Base-by-base conservation (phyloP, 2,888 invertebrate species). In the Cyclophora albipunctata region DNA sequence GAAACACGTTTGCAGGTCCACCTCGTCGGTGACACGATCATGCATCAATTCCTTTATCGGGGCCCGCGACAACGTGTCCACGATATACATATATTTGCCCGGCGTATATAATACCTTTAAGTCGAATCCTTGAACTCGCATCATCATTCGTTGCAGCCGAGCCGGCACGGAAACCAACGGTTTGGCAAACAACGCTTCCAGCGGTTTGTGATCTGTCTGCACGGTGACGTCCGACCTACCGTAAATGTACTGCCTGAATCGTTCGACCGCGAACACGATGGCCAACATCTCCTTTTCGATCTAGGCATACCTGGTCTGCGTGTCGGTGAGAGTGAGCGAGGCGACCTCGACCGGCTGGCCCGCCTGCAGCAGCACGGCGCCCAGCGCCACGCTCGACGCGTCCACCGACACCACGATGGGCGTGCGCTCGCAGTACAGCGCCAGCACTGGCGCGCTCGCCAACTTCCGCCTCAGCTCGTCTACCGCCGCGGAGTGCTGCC, bases 281-380 rank as follows among this genome's bases (percentile, higher is more conserved):
- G 20, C 20, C 20, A 67, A 41, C 40, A 66, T 50, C 53, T 71
- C 65, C 52, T 69, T 67, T 53, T 69, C 65, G 4, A 67, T 54
- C 43, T 64, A 61, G 47, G 53, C 57, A 45, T 66, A 67, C 41
- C 57, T 51, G 53, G 60, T 40, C 44, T 58, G 52, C 34, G 58
- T 49, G 2, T 5, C 3, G 20, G 20, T 20, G 20, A 20, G 20
- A 20, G 20, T 20, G 20, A 20, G 20, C 20, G 20, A 20, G 20
- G 47, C 47, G 42, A 33, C 42, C 34, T 47, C 42, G n/a, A 47
- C 42, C 3, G 47, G 47, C 3, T 34, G 42, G 2, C 35, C 42
- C n/a, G 4, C 49, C 51, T 64, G 62, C 50, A 63, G 7, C 34
- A 61, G 49, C 43, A 59, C 59, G 3, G 63, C 62, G 42, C 64